Evolutionary conservation across 2,888 invertebrate genomes (phyloP).

Genomic region (Ormyrus thymus): DNA sequence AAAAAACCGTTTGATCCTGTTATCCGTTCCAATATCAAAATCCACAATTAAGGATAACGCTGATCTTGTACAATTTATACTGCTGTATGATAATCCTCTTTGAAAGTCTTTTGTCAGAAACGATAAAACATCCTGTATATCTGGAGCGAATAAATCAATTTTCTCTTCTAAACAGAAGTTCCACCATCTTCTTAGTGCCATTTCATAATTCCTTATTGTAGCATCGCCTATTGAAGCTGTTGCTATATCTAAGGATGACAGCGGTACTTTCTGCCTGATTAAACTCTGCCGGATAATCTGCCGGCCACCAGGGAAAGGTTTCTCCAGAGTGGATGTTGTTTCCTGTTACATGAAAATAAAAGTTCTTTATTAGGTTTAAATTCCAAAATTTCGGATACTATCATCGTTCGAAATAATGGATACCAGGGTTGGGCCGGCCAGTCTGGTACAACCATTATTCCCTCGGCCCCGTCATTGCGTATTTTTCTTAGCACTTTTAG

Average conservation of each 20-base stretch:
- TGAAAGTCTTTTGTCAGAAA: constrained; percentile 9
- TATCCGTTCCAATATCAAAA: background rate
- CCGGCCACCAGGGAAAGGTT: constrained; percentile 1
- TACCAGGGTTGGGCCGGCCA: constrained; percentile 12
- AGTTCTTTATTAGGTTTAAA: constrained; percentile 9
- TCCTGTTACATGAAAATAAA: background rate
- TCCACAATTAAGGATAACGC: background rate
- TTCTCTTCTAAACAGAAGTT: background rate
- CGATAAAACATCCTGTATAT: background rate
- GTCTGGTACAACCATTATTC: background rate
- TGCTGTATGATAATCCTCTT: background rate
- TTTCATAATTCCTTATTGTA: constrained; percentile 6
- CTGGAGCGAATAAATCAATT: background rate
- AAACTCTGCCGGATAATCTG: constrained; percentile 1
- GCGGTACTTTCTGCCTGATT: background rate
- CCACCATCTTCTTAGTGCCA: constrained; percentile 1
- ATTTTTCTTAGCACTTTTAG: background rate
- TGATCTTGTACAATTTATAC: background rate
- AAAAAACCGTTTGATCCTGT: background rate
- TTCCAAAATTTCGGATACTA: background rate
- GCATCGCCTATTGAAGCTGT: constrained; percentile 1
- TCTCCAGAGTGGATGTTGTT: background rate
- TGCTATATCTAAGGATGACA: background rate
- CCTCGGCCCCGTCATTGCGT: background rate
- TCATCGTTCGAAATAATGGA: background rate